These are phyloP conservation scores for Cardiocondyla obscurior DNA, from an alignment of 1,140 invertebrate genomes.

Conservation along the genomic window DNA sequence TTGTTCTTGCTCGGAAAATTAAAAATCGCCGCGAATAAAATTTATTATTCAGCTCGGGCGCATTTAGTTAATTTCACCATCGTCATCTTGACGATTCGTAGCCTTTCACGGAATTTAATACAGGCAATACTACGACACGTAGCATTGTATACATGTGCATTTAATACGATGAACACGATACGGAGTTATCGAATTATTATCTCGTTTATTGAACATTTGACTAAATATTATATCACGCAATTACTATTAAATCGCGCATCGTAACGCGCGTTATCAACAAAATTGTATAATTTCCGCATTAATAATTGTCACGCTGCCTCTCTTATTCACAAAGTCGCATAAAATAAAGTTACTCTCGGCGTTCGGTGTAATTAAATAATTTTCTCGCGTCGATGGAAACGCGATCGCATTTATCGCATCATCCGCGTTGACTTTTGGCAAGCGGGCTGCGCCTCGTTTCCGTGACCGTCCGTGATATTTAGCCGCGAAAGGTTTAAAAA, in stretches of 20 bases:
- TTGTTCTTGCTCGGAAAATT: not conserved
- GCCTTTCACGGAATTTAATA: not conserved
- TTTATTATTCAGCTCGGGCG: not conserved
- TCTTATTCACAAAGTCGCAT: not conserved
- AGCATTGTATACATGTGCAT: not conserved
- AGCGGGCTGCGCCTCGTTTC: not conserved
- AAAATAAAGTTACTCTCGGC: not conserved
- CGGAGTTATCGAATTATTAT: constrained; percentile 13
- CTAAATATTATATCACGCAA: constrained; percentile 23
- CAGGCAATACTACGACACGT: not conserved
- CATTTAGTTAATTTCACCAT: too few relatives aligned
- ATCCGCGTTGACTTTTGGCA: not conserved
- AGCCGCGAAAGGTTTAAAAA: not conserved
- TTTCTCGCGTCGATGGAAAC: not conserved
- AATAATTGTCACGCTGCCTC: not conserved
- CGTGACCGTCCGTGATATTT: not conserved
- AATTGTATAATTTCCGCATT: not conserved
- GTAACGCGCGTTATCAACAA: not conserved
- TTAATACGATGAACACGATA: not conserved
- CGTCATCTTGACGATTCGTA: not conserved
- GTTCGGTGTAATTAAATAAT: not conserved
- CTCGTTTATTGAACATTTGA: constrained; percentile 1
- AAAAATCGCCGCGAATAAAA: not conserved
- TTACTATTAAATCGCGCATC: constrained; percentile 1
- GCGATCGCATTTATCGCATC: not conserved